Evolutionary conservation across 2,888 invertebrate genomes (phyloP), one percentile per base, ranked within the genome.

Genomic region (Microplitis manilae): DNA sequence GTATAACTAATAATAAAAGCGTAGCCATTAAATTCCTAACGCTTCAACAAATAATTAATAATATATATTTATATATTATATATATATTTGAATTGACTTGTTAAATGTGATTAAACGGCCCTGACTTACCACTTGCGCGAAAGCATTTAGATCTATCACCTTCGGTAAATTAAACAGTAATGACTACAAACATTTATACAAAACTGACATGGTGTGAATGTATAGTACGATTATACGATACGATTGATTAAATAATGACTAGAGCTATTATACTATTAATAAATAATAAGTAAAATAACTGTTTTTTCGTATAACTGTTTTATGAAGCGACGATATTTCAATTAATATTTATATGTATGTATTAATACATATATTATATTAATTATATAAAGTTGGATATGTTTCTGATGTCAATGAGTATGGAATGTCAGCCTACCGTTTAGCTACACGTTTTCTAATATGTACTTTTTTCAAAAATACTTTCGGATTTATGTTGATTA

Each of bases 211-310:
- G 60, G 68, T 20, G 50, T 50, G 50, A 41, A 39, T 86, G 87
- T 85, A 87, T 86, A 87, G 84, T 85, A 87, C 87, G 86, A 88
- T 86, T 86, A 65, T 15, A 88, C 87, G 87, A 83, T 86, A 87
- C 86, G 84, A 81, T 81, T 78, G 81, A 76, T 80, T 67, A 59
- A 64, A 70, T 62, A 30, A 30, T 17, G 8, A 65, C 13, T 30
- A 8, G 5, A 30, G 13, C 20, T 65, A 50, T 50, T 50, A 13
- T 50, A 13, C 50, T 50, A 50, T 50, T 50, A 50, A 50, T 50
- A 13, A 50, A 8, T 50, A 60, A 40, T 61, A 13, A 50, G 13
- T 50, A 50, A 50, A 50, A 50, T 50, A 50, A 50, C 13, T 30
- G 2, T 30, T 30, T 30, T 30, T 30, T 4, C 30, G 30, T 9